These are phyloP conservation scores for Ophiothrix spiculata DNA, from an alignment of 35 echinoderm and acorn worm species.

Conservation along the genomic window DNA sequence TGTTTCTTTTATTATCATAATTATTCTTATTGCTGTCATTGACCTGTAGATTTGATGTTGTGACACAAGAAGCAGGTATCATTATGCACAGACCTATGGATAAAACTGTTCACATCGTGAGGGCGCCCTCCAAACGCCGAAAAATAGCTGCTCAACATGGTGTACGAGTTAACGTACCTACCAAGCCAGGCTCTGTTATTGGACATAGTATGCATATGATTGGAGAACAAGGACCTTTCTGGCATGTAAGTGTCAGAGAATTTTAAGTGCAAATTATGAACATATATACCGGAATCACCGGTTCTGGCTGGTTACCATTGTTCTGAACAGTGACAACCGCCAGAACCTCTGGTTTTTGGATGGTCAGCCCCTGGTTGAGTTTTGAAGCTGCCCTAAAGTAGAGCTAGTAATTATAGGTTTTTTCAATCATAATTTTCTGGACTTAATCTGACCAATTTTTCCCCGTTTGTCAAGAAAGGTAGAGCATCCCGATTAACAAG, in stretches of 20 bases:
- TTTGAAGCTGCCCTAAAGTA: too few relatives aligned
- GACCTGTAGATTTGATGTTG: conserved; percentile 81
- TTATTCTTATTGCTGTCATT: background rate
- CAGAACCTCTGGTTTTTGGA: too few relatives aligned
- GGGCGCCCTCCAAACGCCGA: conserved; percentile 14
- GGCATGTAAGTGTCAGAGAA: conserved; percentile 65
- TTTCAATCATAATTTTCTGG: too few relatives aligned
- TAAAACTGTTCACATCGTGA: conserved; percentile 22
- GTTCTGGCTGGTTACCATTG: too few relatives aligned
- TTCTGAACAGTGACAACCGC: too few relatives aligned
- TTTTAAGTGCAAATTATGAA: too few relatives aligned
- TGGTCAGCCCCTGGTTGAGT: too few relatives aligned
- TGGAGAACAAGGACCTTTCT: conserved; percentile 82
- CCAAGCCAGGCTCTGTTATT: conserved; percentile 50
- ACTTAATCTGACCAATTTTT: too few relatives aligned
- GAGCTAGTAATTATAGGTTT: too few relatives aligned
- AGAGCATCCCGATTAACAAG: too few relatives aligned
- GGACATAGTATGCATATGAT: conserved; percentile 71
- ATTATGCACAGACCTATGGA: conserved; percentile 52
- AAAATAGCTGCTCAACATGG: conserved; percentile 16
- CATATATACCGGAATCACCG: too few relatives aligned
- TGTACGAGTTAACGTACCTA: conserved; percentile 68
- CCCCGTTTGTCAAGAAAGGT: too few relatives aligned
- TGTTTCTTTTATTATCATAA: background rate
- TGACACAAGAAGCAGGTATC: conserved; percentile 77